These are phyloP conservation scores for Archocentrus centrarchus DNA, from an alignment of 2,113 vertebrate species.

Conservation along the genomic window DNA sequence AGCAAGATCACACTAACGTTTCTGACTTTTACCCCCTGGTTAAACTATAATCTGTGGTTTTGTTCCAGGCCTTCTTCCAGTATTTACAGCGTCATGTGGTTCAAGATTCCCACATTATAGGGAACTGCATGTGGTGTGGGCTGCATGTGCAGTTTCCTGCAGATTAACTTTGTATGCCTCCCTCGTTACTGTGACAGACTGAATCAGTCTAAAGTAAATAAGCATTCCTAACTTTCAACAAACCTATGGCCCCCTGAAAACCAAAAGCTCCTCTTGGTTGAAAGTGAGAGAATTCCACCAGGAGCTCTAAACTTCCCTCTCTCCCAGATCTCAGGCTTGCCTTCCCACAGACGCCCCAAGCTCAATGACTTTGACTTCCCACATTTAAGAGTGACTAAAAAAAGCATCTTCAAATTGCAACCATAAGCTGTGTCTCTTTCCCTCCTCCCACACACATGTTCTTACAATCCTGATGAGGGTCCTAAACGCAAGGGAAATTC, in stretches of 20 bases:
- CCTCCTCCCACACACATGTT: slow-evolving; percentile 53
- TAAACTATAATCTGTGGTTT: slow-evolving; percentile 71
- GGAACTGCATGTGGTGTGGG: slow-evolving; percentile 74
- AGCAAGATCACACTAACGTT: slow-evolving; percentile 47
- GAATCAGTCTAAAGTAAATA: slow-evolving; percentile 81
- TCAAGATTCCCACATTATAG: slow-evolving; percentile 80
- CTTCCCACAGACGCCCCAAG: slow-evolving; percentile 77
- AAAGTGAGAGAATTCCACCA: slow-evolving; percentile 76
- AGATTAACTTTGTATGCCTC: slow-evolving; percentile 72
- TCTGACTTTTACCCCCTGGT: slow-evolving; percentile 60
- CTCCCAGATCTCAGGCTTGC: slow-evolving; percentile 60
- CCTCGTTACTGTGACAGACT: slow-evolving; percentile 71
- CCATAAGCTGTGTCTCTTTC: slow-evolving; percentile 76
- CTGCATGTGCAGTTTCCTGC: slow-evolving; percentile 79
- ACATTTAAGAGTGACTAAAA: slow-evolving; percentile 85
- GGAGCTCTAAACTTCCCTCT: slow-evolving; percentile 70
- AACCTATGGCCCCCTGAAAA: slow-evolving; percentile 62
- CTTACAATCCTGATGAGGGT: slow-evolving; percentile 58
- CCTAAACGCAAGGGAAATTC: slow-evolving; percentile 62
- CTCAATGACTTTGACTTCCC: slow-evolving; percentile 81
- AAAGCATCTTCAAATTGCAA: slow-evolving; percentile 84
- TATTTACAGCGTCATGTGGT: slow-evolving; percentile 71
- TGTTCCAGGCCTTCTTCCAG: slow-evolving; percentile 70
- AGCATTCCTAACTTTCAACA: slow-evolving; percentile 75
- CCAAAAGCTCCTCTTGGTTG: slow-evolving; percentile 45